Evolutionary conservation across 2,888 invertebrate genomes (phyloP).

Genomic region (Arrhopalites spinosus): DNA sequence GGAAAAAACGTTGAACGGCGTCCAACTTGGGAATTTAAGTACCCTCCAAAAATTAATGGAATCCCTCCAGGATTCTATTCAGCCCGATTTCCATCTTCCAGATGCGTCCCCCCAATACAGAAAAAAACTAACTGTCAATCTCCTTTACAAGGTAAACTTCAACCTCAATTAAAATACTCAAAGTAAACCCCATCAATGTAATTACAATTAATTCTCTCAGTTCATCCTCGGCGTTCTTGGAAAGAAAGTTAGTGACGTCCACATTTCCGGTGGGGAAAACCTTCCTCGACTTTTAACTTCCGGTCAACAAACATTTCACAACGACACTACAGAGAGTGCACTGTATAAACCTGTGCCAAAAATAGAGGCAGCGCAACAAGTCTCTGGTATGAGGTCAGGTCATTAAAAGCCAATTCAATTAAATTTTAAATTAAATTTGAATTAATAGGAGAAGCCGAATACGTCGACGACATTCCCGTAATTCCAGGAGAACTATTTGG

Average conservation of each 20-base stretch:
- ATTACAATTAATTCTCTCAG: no score
- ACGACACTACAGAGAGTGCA: constrained; percentile 70
- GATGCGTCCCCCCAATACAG: constrained; percentile 73
- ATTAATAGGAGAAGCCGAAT: constrained; percentile 80
- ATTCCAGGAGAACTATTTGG: constrained; percentile 72
- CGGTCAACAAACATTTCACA: constrained; percentile 73
- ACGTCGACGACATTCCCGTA: constrained; percentile 73
- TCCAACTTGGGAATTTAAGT: no score
- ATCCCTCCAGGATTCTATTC: constrained; percentile 58
- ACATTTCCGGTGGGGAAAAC: constrained; percentile 65
- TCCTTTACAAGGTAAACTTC: constrained; percentile 75
- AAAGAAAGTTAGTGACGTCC: neutral
- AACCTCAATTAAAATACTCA: no score
- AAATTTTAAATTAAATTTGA: no score
- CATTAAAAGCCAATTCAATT: neutral
- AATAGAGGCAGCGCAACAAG: constrained; percentile 69
- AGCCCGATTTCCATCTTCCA: constrained; percentile 68
- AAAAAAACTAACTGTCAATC: constrained; percentile 70
- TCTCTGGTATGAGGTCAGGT: constrained; percentile 61
- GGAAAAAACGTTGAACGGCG: no score
- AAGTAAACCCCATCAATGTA: no score
- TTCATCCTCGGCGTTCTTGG: neutral
- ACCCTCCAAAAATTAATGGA: no score
- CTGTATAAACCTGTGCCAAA: constrained; percentile 76
- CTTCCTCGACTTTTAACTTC: constrained; percentile 69